phyloP scores from a whole-genome alignment of 2,797 vertebrate species.

The Lepus townsendii region DNA sequence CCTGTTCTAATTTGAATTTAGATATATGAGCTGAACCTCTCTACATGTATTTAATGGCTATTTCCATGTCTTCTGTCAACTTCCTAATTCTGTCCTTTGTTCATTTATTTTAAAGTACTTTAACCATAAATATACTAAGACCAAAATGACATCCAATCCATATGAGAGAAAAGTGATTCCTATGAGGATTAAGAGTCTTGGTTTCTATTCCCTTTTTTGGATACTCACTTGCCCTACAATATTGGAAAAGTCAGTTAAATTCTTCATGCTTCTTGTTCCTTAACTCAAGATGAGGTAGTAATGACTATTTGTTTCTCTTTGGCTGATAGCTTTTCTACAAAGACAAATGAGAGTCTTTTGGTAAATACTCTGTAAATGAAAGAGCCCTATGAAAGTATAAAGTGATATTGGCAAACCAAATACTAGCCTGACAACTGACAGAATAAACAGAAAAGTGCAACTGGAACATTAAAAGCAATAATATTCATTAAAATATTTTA shows the following conservation, averaged over 20 bases:
- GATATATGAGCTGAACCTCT: not conserved
- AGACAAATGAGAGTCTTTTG: not conserved
- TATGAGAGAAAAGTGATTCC: not conserved
- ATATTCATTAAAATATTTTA: not conserved
- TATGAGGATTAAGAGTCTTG: not conserved
- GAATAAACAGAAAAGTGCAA: not conserved
- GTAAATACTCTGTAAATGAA: not conserved
- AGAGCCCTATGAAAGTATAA: not conserved
- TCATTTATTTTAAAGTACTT: not conserved
- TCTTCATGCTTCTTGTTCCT: not conserved
- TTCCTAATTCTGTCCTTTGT: not conserved
- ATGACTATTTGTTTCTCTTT: not conserved
- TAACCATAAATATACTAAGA: not conserved
- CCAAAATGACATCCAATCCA: not conserved
- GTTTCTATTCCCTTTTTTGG: not conserved
- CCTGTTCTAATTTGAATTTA: conserved; percentile 18
- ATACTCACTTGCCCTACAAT: not conserved
- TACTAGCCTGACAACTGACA: not conserved
- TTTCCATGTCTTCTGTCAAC: not conserved
- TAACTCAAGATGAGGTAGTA: not conserved
- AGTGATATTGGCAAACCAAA: not conserved
- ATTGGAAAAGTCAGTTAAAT: not conserved
- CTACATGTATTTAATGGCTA: conserved; percentile 9
- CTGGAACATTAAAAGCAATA: not conserved
- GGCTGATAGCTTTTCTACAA: not conserved